phyloP scores from a whole-genome alignment of 2,113 vertebrate genomes.

The Chionodraco myersi region DNA sequence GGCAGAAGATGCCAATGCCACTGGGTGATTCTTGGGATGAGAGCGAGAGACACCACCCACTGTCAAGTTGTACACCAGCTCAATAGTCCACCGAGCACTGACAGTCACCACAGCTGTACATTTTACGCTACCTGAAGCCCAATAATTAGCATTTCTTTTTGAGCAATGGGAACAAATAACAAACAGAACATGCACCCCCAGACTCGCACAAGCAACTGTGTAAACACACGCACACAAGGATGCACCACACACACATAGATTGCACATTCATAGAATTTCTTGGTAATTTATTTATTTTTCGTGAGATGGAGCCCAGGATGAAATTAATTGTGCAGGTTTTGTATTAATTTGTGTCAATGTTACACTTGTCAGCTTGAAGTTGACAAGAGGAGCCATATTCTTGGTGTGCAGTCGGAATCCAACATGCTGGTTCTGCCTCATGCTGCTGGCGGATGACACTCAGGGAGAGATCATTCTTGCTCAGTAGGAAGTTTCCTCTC shows the following conservation, averaged over 20 bases:
- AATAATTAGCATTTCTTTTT: conserved; percentile 89
- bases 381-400: conserved; percentile 84
- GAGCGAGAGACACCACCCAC: conserved; percentile 83
- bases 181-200: conserved; percentile 42
- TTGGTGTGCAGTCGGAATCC: conserved; percentile 78
- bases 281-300: conserved; percentile 65
- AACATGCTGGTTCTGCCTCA: conserved; percentile 83
- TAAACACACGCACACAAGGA: conserved; percentile 2
- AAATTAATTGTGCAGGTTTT: conserved; percentile 82
- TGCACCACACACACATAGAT: conserved; percentile 12
- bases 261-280: conserved; percentile 71
- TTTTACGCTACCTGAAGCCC: conserved; percentile 90
- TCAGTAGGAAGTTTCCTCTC: conserved; percentile 83
- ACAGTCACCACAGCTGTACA: conserved; percentile 87
- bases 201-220: conserved; percentile 45
- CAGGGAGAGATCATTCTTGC: conserved; percentile 80
- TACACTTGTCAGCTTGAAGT: conserved; percentile 84
- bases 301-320: conserved; percentile 74
- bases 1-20: conserved; percentile 65
- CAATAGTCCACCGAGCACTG: conserved; percentile 86
- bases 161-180: conserved; percentile 40
- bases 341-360: conserved; percentile 85
- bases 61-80: conserved; percentile 86
- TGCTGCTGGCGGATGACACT: conserved; percentile 83
- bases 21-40: conserved; percentile 63